Percentiles rank a stretch among this genome's conserved stretches.
Evolutionary conservation across 2,113 vertebrate genomes (phyloP).

Genomic region (Ancistrus triradiatus): DNA sequence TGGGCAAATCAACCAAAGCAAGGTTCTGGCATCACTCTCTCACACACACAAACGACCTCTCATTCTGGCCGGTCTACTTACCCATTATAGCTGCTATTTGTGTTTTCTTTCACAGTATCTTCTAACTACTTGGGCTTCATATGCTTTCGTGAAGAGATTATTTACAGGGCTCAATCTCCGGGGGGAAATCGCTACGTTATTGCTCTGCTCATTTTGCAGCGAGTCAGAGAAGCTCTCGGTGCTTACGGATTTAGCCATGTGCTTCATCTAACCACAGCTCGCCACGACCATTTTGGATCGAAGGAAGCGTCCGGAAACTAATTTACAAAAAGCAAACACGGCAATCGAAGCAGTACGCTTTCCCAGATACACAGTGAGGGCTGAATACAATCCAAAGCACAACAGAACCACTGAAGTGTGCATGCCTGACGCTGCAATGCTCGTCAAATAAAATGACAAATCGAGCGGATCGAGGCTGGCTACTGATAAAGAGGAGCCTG

Average conservation of each 20-base stretch:
- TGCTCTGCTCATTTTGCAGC: slow-evolving; percentile 10
- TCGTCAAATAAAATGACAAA: not conserved
- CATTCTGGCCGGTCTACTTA: not conserved
- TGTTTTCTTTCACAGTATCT: slow-evolving; percentile 32
- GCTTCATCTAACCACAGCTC: not conserved
- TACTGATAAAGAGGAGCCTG: too few species aligned
- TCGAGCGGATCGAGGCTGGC: not conserved
- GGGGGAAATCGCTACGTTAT: not conserved
- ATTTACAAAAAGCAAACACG: not conserved
- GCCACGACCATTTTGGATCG: not conserved
- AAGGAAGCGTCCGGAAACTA: not conserved
- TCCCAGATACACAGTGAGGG: slow-evolving; percentile 29
- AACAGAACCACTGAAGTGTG: slow-evolving; percentile 13
- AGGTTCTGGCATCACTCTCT: slow-evolving; percentile 8
- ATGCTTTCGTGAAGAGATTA: slow-evolving; percentile 12
- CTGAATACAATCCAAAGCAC: slow-evolving; percentile 22
- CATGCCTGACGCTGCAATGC: slow-evolving; percentile 5
- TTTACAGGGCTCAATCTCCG: slow-evolving; percentile 26
- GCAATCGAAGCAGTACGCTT: slow-evolving; percentile 20
- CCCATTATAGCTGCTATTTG: slow-evolving; percentile 17
- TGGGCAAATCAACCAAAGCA: slow-evolving; percentile 28
- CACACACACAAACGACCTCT: not conserved
- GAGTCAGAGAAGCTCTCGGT: not conserved
- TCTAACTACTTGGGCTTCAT: slow-evolving; percentile 10
- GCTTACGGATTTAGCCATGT: not conserved